A percentile compares a stretch with the other conserved stretches of the same genome.
Evolutionary conservation across 2,797 vertebrate genomes (phyloP).

Genomic region (Sphaeramia orbicularis): DNA sequence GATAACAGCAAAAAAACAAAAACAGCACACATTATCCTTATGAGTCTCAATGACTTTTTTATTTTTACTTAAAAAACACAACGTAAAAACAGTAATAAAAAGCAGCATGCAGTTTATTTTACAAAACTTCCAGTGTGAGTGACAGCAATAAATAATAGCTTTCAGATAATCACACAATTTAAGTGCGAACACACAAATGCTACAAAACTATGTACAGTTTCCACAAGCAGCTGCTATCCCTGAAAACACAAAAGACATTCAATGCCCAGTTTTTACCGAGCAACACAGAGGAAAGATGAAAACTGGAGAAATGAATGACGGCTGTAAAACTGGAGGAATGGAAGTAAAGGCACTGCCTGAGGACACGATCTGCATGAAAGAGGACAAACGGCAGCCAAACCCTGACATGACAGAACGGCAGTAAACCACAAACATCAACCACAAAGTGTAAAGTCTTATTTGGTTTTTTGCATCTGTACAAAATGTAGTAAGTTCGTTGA

Average conservation of each 20-base stretch:
- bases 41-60: conserved; percentile 47
- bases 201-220: conserved; percentile 80
- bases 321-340: conserved; percentile 43
- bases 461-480: conserved; percentile 80
- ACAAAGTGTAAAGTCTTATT: conserved; percentile 43
- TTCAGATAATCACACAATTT: conserved; percentile 65
- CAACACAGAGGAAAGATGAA: conserved; percentile 26
- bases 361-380: conserved; percentile 43
- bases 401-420: conserved; percentile 30
- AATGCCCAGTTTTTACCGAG: conserved; percentile 22
- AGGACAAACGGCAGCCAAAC: conserved; percentile 39
- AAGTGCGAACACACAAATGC: conserved; percentile 81
- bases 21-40: conserved; percentile 56
- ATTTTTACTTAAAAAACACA: conserved; percentile 71
- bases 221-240: conserved; percentile 61
- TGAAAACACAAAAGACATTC: conserved; percentile 37
- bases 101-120: conserved; percentile 60
- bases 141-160: conserved; percentile 85
- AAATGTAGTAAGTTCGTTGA: conserved; percentile 75
- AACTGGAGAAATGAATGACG: conserved; percentile 24
- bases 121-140: conserved; percentile 78
- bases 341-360: conserved; percentile 62
- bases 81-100: conserved; percentile 38
- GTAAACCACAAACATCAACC: conserved; percentile 38
- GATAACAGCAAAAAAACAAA: conserved; percentile 26